Conservation (phyloP, 2,888 invertebrate genomes). For the Gandaritis pyraliata region DNA sequence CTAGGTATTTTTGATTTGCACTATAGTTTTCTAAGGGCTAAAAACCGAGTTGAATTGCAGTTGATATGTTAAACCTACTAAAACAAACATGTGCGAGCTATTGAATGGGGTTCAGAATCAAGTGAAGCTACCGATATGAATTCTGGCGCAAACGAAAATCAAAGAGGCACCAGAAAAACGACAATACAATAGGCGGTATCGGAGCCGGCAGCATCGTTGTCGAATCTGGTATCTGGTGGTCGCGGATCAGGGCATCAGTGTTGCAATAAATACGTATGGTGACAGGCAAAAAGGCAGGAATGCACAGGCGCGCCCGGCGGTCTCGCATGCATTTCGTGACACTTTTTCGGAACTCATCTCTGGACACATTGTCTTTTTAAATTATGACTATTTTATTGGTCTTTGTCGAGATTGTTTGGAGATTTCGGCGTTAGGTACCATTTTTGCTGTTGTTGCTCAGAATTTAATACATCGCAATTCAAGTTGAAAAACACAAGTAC, state of each 20-base stretch:
- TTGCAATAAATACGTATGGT: constrained; percentile 77
- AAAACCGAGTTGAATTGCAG: too few species aligned
- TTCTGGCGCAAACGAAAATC: constrained; percentile 67
- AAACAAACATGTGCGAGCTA: too few species aligned
- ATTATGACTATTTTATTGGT: constrained; percentile 47
- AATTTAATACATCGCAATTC: not conserved
- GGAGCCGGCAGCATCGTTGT: constrained; percentile 70
- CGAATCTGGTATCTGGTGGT: constrained; percentile 69
- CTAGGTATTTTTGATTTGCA: too few species aligned
- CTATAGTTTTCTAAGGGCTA: too few species aligned
- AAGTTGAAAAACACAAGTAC: not conserved
- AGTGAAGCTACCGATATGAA: constrained; percentile 65
- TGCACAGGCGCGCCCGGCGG: constrained; percentile 72
- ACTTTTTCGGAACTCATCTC: constrained; percentile 72
- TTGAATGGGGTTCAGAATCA: not conserved
- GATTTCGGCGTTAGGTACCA: constrained; percentile 16
- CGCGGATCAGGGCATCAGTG: constrained; percentile 61
- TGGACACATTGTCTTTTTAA: constrained; percentile 52
- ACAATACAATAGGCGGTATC: constrained; percentile 74
- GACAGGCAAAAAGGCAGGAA: constrained; percentile 76
- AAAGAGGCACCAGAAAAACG: constrained; percentile 58
- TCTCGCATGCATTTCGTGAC: constrained; percentile 57
- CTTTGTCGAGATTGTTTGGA: constrained; percentile 35
- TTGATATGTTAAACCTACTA: too few species aligned
- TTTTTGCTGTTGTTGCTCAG: constrained; percentile 8